Conservation (phyloP, 23 tunicate genomes). For the Ciona savignyi region DNA sequence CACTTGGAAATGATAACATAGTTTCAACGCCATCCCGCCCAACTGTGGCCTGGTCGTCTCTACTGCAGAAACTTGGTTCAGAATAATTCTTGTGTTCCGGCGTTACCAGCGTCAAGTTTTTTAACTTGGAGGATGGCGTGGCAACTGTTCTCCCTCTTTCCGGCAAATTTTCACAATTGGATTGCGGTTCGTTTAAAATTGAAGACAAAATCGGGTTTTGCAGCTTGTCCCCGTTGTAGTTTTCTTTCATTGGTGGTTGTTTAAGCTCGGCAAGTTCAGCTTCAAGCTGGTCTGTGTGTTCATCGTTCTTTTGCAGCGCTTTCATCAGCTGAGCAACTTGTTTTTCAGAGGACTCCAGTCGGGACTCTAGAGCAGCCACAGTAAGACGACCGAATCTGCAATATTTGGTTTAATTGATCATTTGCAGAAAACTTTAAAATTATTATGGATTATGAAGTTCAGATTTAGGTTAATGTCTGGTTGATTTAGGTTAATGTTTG, state of each 20-base stretch:
- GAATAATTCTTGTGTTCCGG: background rate
- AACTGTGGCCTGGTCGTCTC: background rate
- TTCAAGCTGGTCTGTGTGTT: constrained; percentile 42
- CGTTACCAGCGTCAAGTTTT: background rate
- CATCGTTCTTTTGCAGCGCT: constrained; percentile 49
- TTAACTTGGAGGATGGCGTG: background rate
- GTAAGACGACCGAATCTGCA: constrained; percentile 59
- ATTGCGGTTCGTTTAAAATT: constrained; percentile 14
- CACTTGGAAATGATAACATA: background rate
- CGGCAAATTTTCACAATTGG: background rate
- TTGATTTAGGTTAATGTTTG: too few species aligned
- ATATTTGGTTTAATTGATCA: background rate
- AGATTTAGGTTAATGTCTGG: too few species aligned
- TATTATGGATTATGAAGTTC: too few species aligned
- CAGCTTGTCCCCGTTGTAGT: background rate
- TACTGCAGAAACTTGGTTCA: background rate
- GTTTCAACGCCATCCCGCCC: background rate
- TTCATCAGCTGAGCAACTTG: constrained; percentile 48
- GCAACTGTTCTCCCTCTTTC: background rate
- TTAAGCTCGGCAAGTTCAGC: constrained; percentile 17
- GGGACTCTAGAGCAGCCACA: constrained; percentile 65
- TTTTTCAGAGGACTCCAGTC: constrained; percentile 46
- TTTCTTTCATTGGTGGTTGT: background rate
- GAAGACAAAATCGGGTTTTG: constrained; percentile 1
- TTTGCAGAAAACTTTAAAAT: too few species aligned